These are phyloP conservation scores for Apodemia mormo DNA, from an alignment of 2,888 invertebrate genomes.

Conservation along the genomic window DNA sequence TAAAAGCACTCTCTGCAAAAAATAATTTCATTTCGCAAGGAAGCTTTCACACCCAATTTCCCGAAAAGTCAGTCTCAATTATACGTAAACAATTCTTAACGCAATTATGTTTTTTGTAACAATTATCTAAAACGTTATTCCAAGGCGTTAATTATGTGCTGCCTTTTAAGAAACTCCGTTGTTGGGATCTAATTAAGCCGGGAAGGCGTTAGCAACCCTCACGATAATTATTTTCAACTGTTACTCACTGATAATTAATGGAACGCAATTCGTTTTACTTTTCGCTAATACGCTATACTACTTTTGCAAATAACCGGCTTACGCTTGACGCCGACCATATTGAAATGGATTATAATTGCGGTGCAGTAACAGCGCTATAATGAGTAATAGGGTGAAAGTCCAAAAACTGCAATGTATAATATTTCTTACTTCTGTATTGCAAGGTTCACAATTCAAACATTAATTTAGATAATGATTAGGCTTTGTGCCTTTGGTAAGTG, in stretches of 20 bases:
- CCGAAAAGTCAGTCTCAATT: constrained; percentile 4
- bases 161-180: constrained; percentile 17
- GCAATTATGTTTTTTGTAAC: constrained; percentile 16
- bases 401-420: too few relatives aligned
- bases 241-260: constrained; percentile 13
- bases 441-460: too few relatives aligned
- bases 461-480: too few relatives aligned
- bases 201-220: neutral
- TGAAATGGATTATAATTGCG: too few relatives aligned
- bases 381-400: too few relatives aligned
- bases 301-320: constrained; percentile 8
- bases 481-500: too few relatives aligned
- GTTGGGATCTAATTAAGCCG: constrained; percentile 16
- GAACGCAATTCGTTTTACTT: constrained; percentile 11
- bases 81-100: constrained; percentile 11
- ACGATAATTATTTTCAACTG: constrained; percentile 14
- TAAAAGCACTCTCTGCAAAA: neutral
- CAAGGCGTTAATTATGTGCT: constrained; percentile 17
- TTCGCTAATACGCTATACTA: neutral
- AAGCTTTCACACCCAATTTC: constrained; percentile 7
- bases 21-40: constrained; percentile 3
- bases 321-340: neutral
- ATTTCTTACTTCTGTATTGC: too few relatives aligned
- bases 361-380: too few relatives aligned
- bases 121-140: constrained; percentile 17